A percentile compares a stretch with the other conserved stretches of the same genome.
Conservation (phyloP, 2,888 invertebrate species). For the Nymphalis polychloros region DNA sequence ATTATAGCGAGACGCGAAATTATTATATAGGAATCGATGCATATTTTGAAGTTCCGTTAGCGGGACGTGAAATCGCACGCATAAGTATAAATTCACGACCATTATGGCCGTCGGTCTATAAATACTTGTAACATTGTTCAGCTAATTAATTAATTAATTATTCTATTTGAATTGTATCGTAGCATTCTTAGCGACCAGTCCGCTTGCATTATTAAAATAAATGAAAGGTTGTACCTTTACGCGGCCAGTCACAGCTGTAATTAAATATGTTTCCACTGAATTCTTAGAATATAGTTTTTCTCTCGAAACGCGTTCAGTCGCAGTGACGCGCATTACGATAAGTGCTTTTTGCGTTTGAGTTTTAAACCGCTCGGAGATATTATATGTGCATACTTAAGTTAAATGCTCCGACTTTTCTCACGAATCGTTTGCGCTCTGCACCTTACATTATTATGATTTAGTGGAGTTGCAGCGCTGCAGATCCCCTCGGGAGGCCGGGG, state of each 20-base stretch:
- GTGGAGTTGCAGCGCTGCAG: constrained; percentile 72
- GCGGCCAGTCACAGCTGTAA: constrained; percentile 19
- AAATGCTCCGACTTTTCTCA: constrained; percentile 40
- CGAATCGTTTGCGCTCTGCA: constrained; percentile 55
- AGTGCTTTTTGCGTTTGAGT: constrained; percentile 26
- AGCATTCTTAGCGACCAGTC: constrained; percentile 14
- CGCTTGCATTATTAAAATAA: constrained; percentile 27
- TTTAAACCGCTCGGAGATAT: constrained; percentile 16
- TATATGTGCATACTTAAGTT: constrained; percentile 33
- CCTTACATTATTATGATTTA: constrained; percentile 79
- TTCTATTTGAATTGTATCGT: constrained; percentile 13
- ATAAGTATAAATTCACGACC: not conserved
- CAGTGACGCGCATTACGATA: constrained; percentile 17
- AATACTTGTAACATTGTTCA: constrained; percentile 6
- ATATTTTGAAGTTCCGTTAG: not conserved
- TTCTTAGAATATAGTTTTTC: constrained; percentile 31
- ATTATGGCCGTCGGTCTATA: not conserved
- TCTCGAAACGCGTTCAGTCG: constrained; percentile 25
- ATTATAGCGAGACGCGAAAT: constrained; percentile 5
- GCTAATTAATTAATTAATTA: constrained; percentile 24
- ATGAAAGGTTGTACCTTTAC: constrained; percentile 19
- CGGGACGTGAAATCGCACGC: not conserved
- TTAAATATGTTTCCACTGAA: constrained; percentile 33
- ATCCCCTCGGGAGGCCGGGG: constrained; percentile 41
- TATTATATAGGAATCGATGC: not conserved